Percentiles rank a stretch among this genome's conserved stretches.
phyloP scores from a whole-genome alignment of 1,140 invertebrate species.

The Anadara kagoshimensis region DNA sequence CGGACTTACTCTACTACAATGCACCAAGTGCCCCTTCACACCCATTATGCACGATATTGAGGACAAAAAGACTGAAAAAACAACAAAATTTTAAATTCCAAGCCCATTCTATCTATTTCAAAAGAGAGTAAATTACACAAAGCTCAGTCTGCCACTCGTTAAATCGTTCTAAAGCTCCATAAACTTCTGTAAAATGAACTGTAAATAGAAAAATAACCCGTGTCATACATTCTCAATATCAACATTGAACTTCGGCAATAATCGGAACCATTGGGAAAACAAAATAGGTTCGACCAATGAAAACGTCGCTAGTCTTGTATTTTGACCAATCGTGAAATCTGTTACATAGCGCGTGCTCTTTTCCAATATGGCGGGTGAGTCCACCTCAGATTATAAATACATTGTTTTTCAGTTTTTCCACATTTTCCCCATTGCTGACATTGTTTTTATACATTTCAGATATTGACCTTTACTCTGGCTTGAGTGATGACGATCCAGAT shows the following conservation, averaged over 20 bases:
- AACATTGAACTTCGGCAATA: slow-evolving; percentile 53
- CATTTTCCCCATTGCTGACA: slow-evolving; percentile 55
- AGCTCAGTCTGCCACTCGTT: too few relatives aligned
- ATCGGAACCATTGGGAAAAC: slow-evolving; percentile 57
- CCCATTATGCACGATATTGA: slow-evolving; percentile 3
- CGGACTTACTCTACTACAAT: slow-evolving; percentile 28
- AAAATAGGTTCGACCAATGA: slow-evolving; percentile 59
- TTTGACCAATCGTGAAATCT: slow-evolving; percentile 62
- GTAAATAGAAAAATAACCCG: background rate
- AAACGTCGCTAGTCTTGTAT: slow-evolving; percentile 41
- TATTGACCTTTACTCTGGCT: slow-evolving; percentile 70
- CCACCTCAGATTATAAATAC: slow-evolving; percentile 67
- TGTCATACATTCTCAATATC: slow-evolving; percentile 14
- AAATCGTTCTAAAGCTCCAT: too few relatives aligned
- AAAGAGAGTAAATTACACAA: background rate
- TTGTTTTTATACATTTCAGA: slow-evolving; percentile 66
- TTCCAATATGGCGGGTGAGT: slow-evolving; percentile 74
- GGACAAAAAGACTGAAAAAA: background rate
- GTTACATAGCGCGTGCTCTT: slow-evolving; percentile 68
- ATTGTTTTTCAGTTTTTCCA: slow-evolving; percentile 64
- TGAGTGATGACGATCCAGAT: slow-evolving; percentile 64
- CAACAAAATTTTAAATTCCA: background rate
- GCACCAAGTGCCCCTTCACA: slow-evolving; percentile 36
- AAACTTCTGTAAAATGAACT: too few relatives aligned
- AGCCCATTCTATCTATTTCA: background rate